Conservation (phyloP, 1,140 invertebrate species). For the Adelges cooleyi region DNA sequence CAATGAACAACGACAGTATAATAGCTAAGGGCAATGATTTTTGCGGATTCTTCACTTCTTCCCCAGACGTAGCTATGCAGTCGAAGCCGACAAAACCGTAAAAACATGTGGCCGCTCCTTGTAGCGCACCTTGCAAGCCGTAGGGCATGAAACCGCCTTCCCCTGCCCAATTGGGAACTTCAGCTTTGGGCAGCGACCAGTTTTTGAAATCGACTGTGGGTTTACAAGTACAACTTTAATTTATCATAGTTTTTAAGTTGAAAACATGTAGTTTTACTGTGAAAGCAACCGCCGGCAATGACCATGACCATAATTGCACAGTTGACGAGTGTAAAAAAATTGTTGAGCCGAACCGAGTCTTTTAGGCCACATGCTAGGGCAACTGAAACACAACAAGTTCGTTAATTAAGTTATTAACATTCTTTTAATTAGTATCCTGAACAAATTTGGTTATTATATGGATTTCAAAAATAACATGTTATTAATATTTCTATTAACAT, state of each 20-base stretch:
- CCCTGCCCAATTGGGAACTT: slow-evolving; percentile 47
- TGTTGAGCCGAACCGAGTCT: slow-evolving; percentile 71
- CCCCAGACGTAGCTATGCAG: slow-evolving; percentile 63
- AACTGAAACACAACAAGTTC: no score
- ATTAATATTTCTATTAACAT: no score
- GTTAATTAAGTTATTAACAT: no score
- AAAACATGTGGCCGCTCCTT: slow-evolving; percentile 73
- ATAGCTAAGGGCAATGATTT: slow-evolving; percentile 49
- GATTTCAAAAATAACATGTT: no score
- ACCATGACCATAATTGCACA: slow-evolving; percentile 68
- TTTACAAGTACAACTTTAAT: neutral
- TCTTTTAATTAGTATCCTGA: no score
- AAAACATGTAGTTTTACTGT: slow-evolving; percentile 44
- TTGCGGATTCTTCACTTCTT: slow-evolving; percentile 49
- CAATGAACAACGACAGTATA: slow-evolving; percentile 42
- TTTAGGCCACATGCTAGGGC: slow-evolving; percentile 57
- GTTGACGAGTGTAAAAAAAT: slow-evolving; percentile 72
- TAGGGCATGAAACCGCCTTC: slow-evolving; percentile 71
- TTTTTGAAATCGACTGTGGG: slow-evolving; percentile 46
- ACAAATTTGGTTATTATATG: no score
- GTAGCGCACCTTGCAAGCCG: slow-evolving; percentile 63
- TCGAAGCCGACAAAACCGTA: slow-evolving; percentile 88
- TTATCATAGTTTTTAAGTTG: no score
- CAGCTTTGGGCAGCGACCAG: slow-evolving; percentile 51
- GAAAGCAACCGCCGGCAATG: slow-evolving; percentile 65